Base-by-base conservation (phyloP, 2,888 invertebrate species). In the Brenthis daphne region DNA sequence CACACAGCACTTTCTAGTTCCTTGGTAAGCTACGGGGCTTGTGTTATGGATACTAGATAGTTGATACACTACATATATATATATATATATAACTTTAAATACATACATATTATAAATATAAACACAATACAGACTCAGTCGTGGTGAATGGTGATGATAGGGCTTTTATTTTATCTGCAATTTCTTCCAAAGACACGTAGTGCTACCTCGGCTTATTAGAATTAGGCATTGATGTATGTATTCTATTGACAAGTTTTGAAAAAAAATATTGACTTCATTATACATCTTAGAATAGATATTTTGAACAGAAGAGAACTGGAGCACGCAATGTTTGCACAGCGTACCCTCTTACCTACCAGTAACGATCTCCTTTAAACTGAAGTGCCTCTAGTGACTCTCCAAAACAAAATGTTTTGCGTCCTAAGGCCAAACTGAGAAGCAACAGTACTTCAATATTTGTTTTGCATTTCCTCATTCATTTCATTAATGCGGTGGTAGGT, bases 261-360 rank as follows among this genome's bases (percentile, higher is more conserved):
- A 63, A 53, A 37, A 57, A 57, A 53, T n/a, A 63, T 37, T 53
- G 51, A 37, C 33, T 37, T 63, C 13, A 51, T 63, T 37, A 63
- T 20, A 33, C 53, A 11, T 11, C 43, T 53, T 53, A 13, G 2
- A 61, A 51, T 53, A 51, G 63, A n/a, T 53, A 37, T 24, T 63
- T 63, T 63, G 63, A 63, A 53, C 51, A 53, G 53, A 63, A 51
- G 63, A 63, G 63, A 63, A 33, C 50, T 53, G 63, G 53, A 37
- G 53, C 53, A 63, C 51, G 63, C 53, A 63, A 53, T 63, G 63
- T 63, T 63, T 63, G 51, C 37, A 53, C 63, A 50, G 48, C 50
- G 50, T 63, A 24, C 63, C 63, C 63, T 63, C 53, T 63, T 63
- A 51, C 51, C 63, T 53, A 63, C 53, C 53, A 63, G 63, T 63